A percentile compares a stretch with the other conserved stretches of the same genome.
Evolutionary conservation across 2,113 vertebrate genomes (phyloP).

Genomic region (Atherinomorus stipes): DNA sequence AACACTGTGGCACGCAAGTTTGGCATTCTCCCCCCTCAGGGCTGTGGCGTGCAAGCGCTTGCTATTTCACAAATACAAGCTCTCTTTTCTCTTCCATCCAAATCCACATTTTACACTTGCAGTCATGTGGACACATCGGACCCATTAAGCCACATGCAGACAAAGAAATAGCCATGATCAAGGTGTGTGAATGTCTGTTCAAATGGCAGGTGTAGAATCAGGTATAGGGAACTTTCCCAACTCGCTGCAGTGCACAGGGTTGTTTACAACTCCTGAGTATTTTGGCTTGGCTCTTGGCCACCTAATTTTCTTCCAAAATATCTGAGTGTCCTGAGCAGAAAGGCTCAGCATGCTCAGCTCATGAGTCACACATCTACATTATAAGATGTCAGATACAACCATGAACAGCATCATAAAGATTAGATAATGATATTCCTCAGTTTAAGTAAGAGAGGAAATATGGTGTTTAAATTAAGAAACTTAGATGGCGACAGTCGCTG

Average conservation of each 20-base stretch:
- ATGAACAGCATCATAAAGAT: conserved; percentile 30
- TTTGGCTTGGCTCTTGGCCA: conserved; percentile 16
- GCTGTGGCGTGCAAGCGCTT: conserved; percentile 81
- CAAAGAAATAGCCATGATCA: conserved; percentile 55
- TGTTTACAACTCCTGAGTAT: conserved; percentile 22
- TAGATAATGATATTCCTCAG: conserved; percentile 23
- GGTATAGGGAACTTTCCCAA: conserved; percentile 47
- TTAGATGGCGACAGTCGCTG: conserved; percentile 49
- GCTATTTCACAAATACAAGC: conserved; percentile 78
- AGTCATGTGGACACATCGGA: conserved; percentile 67
- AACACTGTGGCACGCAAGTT: conserved; percentile 84
- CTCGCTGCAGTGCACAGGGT: conserved; percentile 13
- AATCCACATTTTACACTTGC: conserved; percentile 81
- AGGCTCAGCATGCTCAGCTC: neutral
- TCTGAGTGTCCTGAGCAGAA: neutral
- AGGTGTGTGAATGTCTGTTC: conserved; percentile 26
- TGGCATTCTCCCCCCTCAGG: conserved; percentile 79
- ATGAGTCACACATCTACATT: neutral
- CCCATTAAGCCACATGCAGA: conserved; percentile 62
- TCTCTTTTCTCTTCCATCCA: conserved; percentile 77
- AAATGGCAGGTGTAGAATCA: conserved; percentile 49
- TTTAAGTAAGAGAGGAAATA: conserved; percentile 34
- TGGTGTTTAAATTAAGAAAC: conserved; percentile 53
- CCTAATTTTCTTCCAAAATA: conserved; percentile 18
- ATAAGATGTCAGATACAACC: neutral